Percentiles rank a stretch among this genome's conserved stretches.
These are phyloP conservation scores for Perca fluviatilis DNA, from an alignment of 2,113 vertebrate genomes.

Conservation along the genomic window DNA sequence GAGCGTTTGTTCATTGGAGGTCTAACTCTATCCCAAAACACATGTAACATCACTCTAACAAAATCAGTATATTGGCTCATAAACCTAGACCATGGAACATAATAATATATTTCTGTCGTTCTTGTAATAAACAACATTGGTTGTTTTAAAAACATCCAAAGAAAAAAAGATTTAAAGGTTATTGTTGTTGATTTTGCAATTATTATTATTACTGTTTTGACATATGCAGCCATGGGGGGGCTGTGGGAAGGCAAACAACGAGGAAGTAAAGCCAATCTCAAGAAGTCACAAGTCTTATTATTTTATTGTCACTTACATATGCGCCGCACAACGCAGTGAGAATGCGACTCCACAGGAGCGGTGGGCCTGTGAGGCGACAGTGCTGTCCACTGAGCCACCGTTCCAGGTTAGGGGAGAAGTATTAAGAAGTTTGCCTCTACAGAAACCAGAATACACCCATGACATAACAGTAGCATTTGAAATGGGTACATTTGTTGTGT, in stretches of 20 bases:
- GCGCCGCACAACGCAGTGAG: too few species aligned
- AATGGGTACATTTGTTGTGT: too few species aligned
- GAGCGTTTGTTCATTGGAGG: background rate
- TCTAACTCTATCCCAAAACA: background rate
- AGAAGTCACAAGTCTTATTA: background rate
- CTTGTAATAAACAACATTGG: background rate
- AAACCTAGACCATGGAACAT: background rate
- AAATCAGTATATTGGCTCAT: background rate
- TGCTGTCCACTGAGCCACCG: too few species aligned
- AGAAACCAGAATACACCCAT: background rate
- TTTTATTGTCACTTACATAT: too few species aligned
- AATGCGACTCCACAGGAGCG: too few species aligned
- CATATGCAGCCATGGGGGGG: too few species aligned
- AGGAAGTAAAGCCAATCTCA: background rate
- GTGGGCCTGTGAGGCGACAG: too few species aligned
- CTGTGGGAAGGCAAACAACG: background rate
- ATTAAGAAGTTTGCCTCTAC: background rate
- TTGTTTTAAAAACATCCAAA: too few species aligned
- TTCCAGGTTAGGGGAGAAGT: background rate
- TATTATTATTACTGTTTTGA: background rate
- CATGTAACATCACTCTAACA: background rate
- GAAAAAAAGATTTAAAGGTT: background rate
- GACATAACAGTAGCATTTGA: too few species aligned
- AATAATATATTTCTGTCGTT: background rate
- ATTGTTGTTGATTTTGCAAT: background rate